Base-by-base conservation (phyloP, 2,888 invertebrate genomes). In the Erynnis tages region DNA sequence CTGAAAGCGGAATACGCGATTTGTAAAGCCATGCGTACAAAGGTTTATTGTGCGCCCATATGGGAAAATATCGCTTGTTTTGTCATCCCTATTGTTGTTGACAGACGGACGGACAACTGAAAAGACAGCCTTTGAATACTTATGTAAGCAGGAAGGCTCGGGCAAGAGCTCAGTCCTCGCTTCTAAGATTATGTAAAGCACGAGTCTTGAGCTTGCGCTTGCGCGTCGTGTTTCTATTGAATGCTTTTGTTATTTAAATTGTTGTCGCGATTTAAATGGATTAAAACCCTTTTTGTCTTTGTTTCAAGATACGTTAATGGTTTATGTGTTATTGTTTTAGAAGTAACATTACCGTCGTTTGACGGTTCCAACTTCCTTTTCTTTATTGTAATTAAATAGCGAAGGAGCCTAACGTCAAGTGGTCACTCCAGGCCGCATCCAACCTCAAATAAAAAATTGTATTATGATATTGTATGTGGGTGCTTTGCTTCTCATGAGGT, bases 21-120 rank as follows among this genome's bases (percentile, higher is more conserved):
- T 77, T 75, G 73, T 71, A 61, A 66, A 69, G 73, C 61, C 62
- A 61, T 65, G 70, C 60, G 57, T 61, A 85, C 82, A 84, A 85
- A 80, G 79, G 63, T 54, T 64, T 70, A 83, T 85, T 87, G 86
- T 87, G 74, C 76, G 76, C 79, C 73, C 77, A 80, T 86, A 88
- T 84, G 82, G 82, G 85, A 84, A 87, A 84, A 86, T 81, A 86
- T 83, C 67, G 74, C 79, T 76, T 83, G 84, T 86, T 87, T 85
- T 88, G 87, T 87, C 83, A 79, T 77, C 71, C 62, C 77, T 69
- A 86, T 88, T 87, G 87, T 86, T 59, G 65, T 56, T 74, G 83
- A 84, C 82, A 78, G 84, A 87, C 82, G 66, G 82, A 86, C 73
- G 69, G 87, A 88, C 87, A 83, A 80, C 81, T 86, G 85, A 86